A percentile compares a stretch with the other conserved stretches of the same genome.
Evolutionary conservation across 1,140 invertebrate species (phyloP).

Genomic region (Eubasilissa regina): DNA sequence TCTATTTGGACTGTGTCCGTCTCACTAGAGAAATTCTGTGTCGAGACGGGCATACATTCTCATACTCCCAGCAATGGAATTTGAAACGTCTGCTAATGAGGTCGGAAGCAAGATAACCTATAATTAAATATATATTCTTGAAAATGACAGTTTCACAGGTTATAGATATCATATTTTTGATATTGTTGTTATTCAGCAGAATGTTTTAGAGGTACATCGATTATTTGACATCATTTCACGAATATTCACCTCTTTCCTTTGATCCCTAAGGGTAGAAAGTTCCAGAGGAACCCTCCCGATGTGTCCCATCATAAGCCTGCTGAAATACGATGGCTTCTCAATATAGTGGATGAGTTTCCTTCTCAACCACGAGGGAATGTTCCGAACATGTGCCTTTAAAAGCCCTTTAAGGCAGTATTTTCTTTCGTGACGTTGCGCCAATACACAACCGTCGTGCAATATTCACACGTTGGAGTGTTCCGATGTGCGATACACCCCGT

Average conservation of each 20-base stretch:
- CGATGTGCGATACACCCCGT: not conserved
- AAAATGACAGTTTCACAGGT: no score
- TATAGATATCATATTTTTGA: not conserved
- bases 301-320: slow-evolving; percentile 7
- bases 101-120: no score
- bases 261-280: slow-evolving; percentile 23
- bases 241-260: slow-evolving; percentile 27
- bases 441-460: slow-evolving; percentile 28
- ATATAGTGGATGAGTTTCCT: slow-evolving; percentile 34
- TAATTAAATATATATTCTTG: no score
- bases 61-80: no score
- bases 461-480: slow-evolving; percentile 15
- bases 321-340: slow-evolving; percentile 4
- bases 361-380: slow-evolving; percentile 34
- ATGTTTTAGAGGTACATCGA: slow-evolving; percentile 10
- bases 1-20: no score
- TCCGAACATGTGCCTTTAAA: slow-evolving; percentile 31
- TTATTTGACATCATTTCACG: slow-evolving; percentile 29
- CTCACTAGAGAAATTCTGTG: no score
- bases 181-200: not conserved
- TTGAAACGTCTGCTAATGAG: no score
- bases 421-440: slow-evolving; percentile 20
- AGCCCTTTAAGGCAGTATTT: slow-evolving; percentile 13
- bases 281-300: slow-evolving; percentile 25
- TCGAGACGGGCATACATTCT: no score